Conservation (phyloP, 2,797 vertebrate genomes). For the Sebastes diploproa region DNA sequence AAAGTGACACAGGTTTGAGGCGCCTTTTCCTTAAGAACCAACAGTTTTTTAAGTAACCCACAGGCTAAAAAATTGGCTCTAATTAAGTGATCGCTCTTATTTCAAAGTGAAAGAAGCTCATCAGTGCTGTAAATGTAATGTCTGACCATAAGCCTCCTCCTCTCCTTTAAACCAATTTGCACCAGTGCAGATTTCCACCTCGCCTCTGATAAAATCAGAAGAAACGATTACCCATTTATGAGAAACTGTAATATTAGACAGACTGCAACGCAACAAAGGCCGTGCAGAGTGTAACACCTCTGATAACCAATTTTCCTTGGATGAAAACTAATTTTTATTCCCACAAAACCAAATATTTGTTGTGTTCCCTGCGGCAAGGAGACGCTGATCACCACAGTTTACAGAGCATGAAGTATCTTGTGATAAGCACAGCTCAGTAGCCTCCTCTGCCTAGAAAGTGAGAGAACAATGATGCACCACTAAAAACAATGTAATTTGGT, state of each 20-base stretch:
- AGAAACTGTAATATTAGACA: background rate
- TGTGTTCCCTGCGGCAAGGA: background rate
- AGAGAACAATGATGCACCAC: background rate
- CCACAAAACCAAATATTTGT: background rate
- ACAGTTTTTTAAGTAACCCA: background rate
- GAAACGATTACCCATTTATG: background rate
- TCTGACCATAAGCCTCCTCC: background rate
- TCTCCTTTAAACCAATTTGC: background rate
- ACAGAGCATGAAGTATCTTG: background rate
- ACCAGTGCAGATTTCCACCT: background rate
- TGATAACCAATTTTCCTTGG: background rate
- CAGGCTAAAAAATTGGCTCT: background rate
- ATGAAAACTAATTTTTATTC: background rate
- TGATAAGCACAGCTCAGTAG: background rate
- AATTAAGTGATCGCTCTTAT: background rate
- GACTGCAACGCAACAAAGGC: background rate
- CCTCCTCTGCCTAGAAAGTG: background rate
- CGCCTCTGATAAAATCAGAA: background rate
- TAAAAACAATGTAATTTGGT: background rate
- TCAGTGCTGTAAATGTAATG: background rate
- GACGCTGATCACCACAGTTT: background rate
- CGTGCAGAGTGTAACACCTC: background rate
- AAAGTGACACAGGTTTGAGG: background rate
- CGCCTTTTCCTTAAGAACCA: background rate
- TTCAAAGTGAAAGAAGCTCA: background rate